Conservation (phyloP, 2,888 invertebrate species). For the Dicyrtomina minuta region DNA sequence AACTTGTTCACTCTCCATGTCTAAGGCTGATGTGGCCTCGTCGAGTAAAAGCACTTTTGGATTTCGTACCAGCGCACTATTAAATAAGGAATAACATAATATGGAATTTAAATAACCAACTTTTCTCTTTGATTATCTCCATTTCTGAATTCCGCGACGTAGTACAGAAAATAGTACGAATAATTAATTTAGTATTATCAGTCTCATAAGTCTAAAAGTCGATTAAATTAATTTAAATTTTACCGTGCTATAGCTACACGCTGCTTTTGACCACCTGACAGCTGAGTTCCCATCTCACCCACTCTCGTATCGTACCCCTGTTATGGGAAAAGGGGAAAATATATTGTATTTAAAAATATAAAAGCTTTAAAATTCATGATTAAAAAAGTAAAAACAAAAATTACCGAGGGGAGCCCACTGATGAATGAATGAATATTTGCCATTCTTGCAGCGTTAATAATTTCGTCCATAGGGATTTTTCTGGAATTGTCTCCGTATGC, state of each 20-base stretch:
- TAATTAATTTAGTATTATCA: too few relatives aligned
- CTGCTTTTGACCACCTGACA: too few relatives aligned
- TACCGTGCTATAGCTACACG: slow-evolving; percentile 39
- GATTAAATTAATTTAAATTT: too few relatives aligned
- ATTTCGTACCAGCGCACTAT: slow-evolving; percentile 59
- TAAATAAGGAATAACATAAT: too few relatives aligned
- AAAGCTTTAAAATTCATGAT: background rate
- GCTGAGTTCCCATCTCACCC: slow-evolving; percentile 69
- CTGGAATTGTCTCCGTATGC: too few relatives aligned
- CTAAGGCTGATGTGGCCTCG: slow-evolving; percentile 57
- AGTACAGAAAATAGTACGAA: too few relatives aligned
- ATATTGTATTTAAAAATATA: background rate
- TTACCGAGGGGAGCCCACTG: slow-evolving; percentile 65
- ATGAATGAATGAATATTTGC: slow-evolving; percentile 89
- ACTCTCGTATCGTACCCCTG: slow-evolving; percentile 70
- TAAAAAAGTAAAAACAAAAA: slow-evolving; percentile 8
- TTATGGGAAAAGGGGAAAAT: background rate
- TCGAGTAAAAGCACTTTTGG: slow-evolving; percentile 61
- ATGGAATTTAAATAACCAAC: too few relatives aligned
- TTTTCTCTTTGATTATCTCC: too few relatives aligned
- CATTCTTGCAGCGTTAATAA: slow-evolving; percentile 74
- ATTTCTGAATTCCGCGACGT: too few relatives aligned
- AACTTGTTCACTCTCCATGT: too few relatives aligned
- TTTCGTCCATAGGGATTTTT: slow-evolving; percentile 65
- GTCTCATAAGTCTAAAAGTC: too few relatives aligned